Percentiles rank a stretch among this genome's conserved stretches.
These are phyloP conservation scores for Nephrotoma guestfalica DNA, from an alignment of 2,888 invertebrate species.

Conservation along the genomic window DNA sequence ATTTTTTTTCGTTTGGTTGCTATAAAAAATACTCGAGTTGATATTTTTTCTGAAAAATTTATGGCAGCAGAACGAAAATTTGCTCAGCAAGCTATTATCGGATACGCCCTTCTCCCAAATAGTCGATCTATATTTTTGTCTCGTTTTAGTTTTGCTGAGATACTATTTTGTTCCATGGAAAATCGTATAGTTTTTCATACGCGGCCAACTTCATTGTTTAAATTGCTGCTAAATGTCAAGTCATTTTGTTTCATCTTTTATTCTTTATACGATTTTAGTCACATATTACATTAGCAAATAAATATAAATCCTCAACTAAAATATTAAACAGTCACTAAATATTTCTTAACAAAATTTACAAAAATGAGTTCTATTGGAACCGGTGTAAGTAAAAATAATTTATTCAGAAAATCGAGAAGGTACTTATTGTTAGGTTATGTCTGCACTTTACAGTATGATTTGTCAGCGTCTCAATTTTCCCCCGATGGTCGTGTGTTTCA, in stretches of 20 bases:
- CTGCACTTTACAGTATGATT: constrained; percentile 68
- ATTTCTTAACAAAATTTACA: not conserved
- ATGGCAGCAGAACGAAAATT: too few species aligned
- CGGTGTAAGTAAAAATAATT: constrained; percentile 51
- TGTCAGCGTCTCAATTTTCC: constrained; percentile 99
- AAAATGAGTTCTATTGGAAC: constrained; percentile 91
- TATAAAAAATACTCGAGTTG: too few species aligned
- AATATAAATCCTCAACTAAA: not conserved
- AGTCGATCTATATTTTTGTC: too few species aligned
- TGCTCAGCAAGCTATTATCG: too few species aligned
- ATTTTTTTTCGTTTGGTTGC: too few species aligned
- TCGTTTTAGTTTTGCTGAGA: too few species aligned
- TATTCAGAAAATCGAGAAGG: constrained; percentile 12
- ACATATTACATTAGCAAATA: not conserved
- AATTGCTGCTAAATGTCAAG: not conserved
- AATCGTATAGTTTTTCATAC: too few species aligned
- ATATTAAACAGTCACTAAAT: not conserved
- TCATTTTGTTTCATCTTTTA: not conserved
- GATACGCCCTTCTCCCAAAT: too few species aligned
- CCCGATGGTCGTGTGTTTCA: constrained; percentile 99
- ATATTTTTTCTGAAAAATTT: too few species aligned
- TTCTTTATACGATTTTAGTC: not conserved
- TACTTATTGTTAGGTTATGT: not conserved
- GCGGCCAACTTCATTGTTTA: not conserved
- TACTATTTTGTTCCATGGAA: too few species aligned